These are phyloP conservation scores for Lagria hirta DNA, from an alignment of 2,888 invertebrate species.

Conservation along the genomic window DNA sequence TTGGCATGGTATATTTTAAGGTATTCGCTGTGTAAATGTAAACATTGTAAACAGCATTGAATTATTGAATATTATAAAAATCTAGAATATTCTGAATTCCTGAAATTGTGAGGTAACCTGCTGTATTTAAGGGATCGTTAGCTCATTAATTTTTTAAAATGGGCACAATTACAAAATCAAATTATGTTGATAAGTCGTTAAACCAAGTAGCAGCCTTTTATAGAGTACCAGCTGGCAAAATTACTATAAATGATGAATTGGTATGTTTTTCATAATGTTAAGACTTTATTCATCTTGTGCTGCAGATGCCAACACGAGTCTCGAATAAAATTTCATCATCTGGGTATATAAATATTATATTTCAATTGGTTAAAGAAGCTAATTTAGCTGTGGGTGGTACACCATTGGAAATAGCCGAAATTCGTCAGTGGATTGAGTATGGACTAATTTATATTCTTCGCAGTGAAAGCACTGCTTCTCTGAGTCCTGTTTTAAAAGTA, in stretches of 20 bases:
- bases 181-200: constrained; percentile 9
- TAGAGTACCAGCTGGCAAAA: constrained; percentile 20
- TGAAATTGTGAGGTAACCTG: too few species aligned
- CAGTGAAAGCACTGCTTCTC: constrained; percentile 3
- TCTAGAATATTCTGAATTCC: too few species aligned
- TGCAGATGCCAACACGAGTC: constrained; percentile 17
- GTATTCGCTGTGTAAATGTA: too few species aligned
- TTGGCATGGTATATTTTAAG: too few species aligned
- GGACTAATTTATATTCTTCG: constrained; percentile 41
- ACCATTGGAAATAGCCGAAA: constrained; percentile 41
- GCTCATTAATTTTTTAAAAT: too few species aligned
- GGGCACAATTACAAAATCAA: too few species aligned
- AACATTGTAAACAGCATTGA: too few species aligned
- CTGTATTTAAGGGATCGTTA: too few species aligned
- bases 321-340: constrained; percentile 8
- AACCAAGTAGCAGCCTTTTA: constrained; percentile 19
- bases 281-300: not conserved
- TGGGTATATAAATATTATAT: constrained; percentile 39
- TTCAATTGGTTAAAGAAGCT: constrained; percentile 40
- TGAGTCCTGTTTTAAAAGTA: not conserved
- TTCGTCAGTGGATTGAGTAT: constrained; percentile 52
- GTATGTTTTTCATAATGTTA: constrained; percentile 7
- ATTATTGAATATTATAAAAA: too few species aligned
- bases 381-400: constrained; percentile 35
- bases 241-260: constrained; percentile 10